Evolutionary conservation across 2,888 invertebrate species (phyloP).

Genomic region (Drosophila paranaensis): DNA sequence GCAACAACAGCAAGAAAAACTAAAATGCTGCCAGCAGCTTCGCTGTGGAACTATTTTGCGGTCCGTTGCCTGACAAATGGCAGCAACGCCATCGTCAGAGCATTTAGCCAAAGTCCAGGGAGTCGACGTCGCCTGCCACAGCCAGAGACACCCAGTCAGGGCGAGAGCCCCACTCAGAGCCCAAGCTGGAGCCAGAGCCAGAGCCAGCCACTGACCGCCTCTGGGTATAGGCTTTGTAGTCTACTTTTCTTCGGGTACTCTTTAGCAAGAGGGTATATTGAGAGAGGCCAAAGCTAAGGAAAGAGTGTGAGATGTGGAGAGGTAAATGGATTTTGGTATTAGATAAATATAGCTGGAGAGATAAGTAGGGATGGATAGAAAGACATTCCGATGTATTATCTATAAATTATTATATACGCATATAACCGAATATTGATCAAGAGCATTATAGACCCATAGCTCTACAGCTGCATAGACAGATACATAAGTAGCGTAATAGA

Average conservation of each 20-base stretch:
- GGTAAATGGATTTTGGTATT: too few relatives aligned
- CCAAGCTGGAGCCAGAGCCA: conserved; percentile 15
- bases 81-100: conserved; percentile 63
- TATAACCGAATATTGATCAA: too few relatives aligned
- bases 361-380: too few relatives aligned
- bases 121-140: conserved; percentile 36
- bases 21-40: conserved; percentile 44
- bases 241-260: conserved; percentile 37
- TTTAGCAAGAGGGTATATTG: background rate
- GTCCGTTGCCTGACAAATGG: conserved; percentile 76
- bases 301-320: too few relatives aligned
- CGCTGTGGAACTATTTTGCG: conserved; percentile 73
- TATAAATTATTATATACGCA: too few relatives aligned
- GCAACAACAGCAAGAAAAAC: conserved; percentile 41
- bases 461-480: too few relatives aligned
- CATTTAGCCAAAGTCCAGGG: conserved; percentile 69
- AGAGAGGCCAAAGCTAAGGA: background rate
- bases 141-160: conserved; percentile 17
- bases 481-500: too few relatives aligned
- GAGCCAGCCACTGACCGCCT: conserved; percentile 50
- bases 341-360: too few relatives aligned
- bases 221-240: conserved; percentile 53
- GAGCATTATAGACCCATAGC: too few relatives aligned
- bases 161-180: conserved; percentile 8
- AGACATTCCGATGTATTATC: too few relatives aligned